Base-by-base conservation (phyloP, 2,888 invertebrate genomes). In the Junonia oenone region DNA sequence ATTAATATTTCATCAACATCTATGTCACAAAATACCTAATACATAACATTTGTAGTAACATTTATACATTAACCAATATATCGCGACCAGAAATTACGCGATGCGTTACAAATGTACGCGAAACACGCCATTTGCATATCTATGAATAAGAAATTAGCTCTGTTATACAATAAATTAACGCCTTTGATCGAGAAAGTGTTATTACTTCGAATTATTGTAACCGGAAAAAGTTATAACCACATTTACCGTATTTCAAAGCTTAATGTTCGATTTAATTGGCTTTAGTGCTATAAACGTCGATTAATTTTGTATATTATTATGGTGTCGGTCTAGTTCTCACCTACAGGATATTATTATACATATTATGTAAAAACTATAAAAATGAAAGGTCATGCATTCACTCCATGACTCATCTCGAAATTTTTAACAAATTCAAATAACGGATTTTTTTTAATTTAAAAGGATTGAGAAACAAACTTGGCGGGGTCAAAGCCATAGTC, bases 51-150 rank as follows among this genome's bases (percentile, higher is more conserved):
- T n/a, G 33, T 1, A 17, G 8, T 11, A 43, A n/a, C 22, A 22
- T 5, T 43, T 22, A 6, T 9, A 13, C 43, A 13, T 26, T 13
- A 43, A 43, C 26, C 43, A n/a, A 13, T 26, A 43, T 3, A 26
- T 15, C 37, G n/a, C 17, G 5, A 13, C 13, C 45, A 37, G 22
- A 55, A 58, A 37, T 43, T 37, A 58, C 33, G 45, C 38, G 33
- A 51, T 45, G 56, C 53, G 56, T 59, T 47, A 59, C 48, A 35
- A 56, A 53, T 45, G 49, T 31, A 27, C 11, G 45, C n/a, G 22
- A 29, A 27, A 19, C 43, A 49, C 17, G 43, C 9, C 13, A 55
- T 55, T 55, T 55, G 49, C 43, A 55, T 58, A 40, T 51, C 29
- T 54, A 33, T 35, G 22, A 35, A 54, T 54, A 47, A 50, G 22